Conservation (phyloP, 1,140 invertebrate species). For the Nilaparvata lugens region DNA sequence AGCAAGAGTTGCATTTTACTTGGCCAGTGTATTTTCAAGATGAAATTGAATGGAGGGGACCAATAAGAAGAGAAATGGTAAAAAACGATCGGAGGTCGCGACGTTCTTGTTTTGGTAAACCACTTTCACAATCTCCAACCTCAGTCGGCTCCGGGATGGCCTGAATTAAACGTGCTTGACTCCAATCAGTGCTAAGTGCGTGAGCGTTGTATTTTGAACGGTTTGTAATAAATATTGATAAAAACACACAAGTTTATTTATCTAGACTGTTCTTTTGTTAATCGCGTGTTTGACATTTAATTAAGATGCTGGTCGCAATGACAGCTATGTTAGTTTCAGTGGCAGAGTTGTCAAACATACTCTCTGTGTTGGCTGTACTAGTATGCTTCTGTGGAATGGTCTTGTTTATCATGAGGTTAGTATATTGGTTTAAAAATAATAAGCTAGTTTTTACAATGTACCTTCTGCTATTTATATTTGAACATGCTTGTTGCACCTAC, state of each 20-base stretch:
- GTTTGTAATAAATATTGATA: not conserved
- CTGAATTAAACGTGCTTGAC: conserved; percentile 4
- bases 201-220: conserved; percentile 1
- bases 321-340: conserved; percentile 52
- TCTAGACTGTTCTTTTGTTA: conserved; percentile 3
- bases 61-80: not conserved
- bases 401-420: conserved; percentile 49
- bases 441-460: conserved; percentile 38
- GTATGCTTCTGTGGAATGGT: conserved; percentile 52
- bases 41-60: not conserved
- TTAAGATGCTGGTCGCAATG: conserved; percentile 34
- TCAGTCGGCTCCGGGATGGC: conserved; percentile 17
- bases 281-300: not conserved
- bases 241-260: not conserved
- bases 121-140: conserved; percentile 8
- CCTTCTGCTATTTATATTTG: too few relatives aligned
- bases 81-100: not conserved
- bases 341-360: conserved; percentile 58
- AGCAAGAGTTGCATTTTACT: too few relatives aligned
- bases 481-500: too few relatives aligned
- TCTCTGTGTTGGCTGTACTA: conserved; percentile 54
- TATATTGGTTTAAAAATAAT: not conserved
- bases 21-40: not conserved
- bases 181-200: conserved; percentile 7
- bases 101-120: not conserved